Evolutionary conservation across 2,113 vertebrate species (phyloP).

Genomic region (Microtus oregoni): DNA sequence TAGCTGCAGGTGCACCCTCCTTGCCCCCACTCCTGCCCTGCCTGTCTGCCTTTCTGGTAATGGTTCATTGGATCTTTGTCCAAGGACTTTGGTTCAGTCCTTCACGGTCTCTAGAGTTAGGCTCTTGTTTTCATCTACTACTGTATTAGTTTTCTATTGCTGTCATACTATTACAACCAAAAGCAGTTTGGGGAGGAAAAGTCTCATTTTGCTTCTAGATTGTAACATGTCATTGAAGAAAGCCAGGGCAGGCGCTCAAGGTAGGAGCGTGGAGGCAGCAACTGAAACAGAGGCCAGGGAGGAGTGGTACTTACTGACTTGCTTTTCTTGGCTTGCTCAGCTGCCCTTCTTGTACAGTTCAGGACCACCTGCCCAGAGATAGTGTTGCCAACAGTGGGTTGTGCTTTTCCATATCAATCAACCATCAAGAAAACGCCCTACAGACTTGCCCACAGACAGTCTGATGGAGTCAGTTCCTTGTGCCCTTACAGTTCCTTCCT

Average conservation of each 20-base stretch:
- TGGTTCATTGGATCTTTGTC: not conserved
- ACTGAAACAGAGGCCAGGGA: not conserved
- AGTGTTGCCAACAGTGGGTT: not conserved
- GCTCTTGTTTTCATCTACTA: not conserved
- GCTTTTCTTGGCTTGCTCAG: not conserved
- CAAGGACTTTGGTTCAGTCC: not conserved
- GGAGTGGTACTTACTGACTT: not conserved
- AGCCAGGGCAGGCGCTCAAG: not conserved
- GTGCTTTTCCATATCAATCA: not conserved
- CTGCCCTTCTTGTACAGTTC: not conserved
- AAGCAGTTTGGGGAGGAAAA: not conserved
- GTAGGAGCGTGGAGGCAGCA: not conserved
- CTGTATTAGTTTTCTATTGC: not conserved
- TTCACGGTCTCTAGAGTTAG: not conserved
- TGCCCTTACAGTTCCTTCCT: not conserved
- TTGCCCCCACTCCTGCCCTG: not conserved
- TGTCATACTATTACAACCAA: not conserved
- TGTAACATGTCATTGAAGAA: not conserved
- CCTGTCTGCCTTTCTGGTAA: not conserved
- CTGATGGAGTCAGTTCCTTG: too few relatives aligned
- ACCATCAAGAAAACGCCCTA: not conserved
- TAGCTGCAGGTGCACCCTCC: not conserved
- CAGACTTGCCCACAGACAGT: too few relatives aligned
- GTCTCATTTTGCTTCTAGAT: not conserved
- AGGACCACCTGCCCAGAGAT: not conserved